phyloP scores from a whole-genome alignment of 92 coral and sea anemone genomes.

The Epizoanthus stellaris region DNA sequence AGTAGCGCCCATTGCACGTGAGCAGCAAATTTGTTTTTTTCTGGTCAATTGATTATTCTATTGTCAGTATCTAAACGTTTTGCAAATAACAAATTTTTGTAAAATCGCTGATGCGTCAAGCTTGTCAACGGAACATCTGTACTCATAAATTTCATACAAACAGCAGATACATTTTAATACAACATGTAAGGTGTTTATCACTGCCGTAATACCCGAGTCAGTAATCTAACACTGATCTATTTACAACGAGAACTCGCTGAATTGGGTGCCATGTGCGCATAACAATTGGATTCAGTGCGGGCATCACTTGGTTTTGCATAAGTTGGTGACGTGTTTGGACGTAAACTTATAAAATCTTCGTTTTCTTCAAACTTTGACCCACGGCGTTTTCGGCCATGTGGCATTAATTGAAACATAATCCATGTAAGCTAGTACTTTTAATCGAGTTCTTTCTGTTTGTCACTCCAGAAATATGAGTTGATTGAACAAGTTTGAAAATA shows the following conservation, averaged over 20 bases:
- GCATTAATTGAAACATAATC: slow-evolving; percentile 28
- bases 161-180: not conserved
- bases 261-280: slow-evolving; percentile 40
- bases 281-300: slow-evolving; percentile 23
- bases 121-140: slow-evolving; percentile 32
- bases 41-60: slow-evolving; percentile 30
- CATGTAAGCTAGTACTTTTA: no score
- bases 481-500: not conserved
- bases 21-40: slow-evolving; percentile 5
- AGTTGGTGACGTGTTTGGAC: slow-evolving; percentile 23
- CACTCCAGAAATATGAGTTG: not conserved
- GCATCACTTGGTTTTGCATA: slow-evolving; percentile 31
- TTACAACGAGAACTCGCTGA: slow-evolving; percentile 11
- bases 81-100: not conserved
- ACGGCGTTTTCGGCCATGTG: slow-evolving; percentile 41
- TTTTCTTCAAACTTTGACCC: slow-evolving; percentile 27
- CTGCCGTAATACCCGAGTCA: not conserved
- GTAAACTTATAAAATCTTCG: slow-evolving; percentile 12
- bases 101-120: slow-evolving; percentile 37
- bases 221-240: slow-evolving; percentile 18
- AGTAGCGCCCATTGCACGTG: not conserved
- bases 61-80: slow-evolving; percentile 16
- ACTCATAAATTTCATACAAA: slow-evolving; percentile 15
- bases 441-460: not conserved
- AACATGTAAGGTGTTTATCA: slow-evolving; percentile 6